Conservation (phyloP, 2,797 vertebrate species). For the Chloroceryle amazona region DNA sequence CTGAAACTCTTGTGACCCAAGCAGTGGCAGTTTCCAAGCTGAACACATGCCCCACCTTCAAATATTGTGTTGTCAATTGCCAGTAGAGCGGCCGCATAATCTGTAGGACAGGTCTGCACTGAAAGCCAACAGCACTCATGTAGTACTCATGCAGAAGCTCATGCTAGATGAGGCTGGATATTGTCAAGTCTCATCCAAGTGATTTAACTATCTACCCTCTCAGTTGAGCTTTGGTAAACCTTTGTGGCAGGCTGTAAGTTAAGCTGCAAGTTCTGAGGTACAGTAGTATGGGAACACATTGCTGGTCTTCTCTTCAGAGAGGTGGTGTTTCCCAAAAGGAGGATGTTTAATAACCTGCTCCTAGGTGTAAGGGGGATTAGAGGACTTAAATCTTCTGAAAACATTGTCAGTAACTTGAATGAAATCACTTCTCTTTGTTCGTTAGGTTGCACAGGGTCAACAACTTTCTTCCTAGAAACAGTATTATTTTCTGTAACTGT, state of each 20-base stretch:
- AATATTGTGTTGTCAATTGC: neutral
- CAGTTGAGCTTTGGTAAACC: neutral
- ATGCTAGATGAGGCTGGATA: neutral
- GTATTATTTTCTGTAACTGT: neutral
- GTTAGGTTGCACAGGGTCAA: neutral
- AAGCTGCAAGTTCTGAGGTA: neutral
- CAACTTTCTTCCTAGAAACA: neutral
- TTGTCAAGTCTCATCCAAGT: neutral
- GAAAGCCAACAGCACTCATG: neutral
- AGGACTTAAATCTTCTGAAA: neutral
- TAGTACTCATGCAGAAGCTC: neutral
- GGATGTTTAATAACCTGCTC: neutral
- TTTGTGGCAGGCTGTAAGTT: neutral
- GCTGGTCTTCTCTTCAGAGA: neutral
- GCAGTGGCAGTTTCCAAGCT: neutral
- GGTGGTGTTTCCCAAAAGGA: neutral
- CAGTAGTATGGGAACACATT: neutral
- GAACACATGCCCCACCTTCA: neutral
- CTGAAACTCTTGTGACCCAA: neutral
- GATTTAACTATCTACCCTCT: neutral
- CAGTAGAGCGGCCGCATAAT: rapidly evolving
- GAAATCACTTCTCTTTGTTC: neutral
- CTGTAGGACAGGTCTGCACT: neutral
- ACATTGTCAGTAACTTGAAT: neutral
- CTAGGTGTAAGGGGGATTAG: neutral